Percentiles rank a stretch among this genome's conserved stretches.
Conservation (phyloP, 2,113 vertebrate genomes). For the Ploceus nigricollis region DNA sequence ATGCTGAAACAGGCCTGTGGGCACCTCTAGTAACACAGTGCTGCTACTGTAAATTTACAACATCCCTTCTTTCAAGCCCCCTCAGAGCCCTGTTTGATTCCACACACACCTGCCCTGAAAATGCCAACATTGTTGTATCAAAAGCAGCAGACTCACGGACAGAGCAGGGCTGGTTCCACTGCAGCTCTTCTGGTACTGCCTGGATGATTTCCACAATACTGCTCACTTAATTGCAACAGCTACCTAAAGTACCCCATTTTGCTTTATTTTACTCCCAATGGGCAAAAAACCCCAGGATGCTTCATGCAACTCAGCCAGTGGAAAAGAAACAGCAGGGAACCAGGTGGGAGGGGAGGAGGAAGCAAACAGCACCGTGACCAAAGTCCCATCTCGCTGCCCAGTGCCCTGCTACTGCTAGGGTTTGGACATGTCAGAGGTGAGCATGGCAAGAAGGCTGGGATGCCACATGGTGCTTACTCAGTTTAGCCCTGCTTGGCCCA, state of each 20-base stretch:
- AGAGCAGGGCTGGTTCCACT: neutral
- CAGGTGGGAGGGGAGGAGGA: neutral
- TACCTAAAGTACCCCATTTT: neutral
- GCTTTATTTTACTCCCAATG: neutral
- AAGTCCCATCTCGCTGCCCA: accelerated
- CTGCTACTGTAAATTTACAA: neutral
- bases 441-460: neutral
- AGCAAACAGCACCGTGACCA: accelerated
- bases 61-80: neutral
- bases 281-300: neutral
- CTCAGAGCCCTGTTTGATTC: neutral
- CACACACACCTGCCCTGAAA: neutral
- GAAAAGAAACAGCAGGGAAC: neutral
- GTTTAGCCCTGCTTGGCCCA: neutral
- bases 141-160: neutral
- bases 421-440: neutral
- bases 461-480: neutral
- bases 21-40: neutral
- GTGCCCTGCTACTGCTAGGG: neutral
- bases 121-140: neutral
- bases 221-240: neutral
- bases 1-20: neutral
- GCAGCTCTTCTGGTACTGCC: neutral
- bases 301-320: neutral
- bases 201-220: neutral